Percentiles rank a stretch among this genome's conserved stretches.
Evolutionary conservation across 2,113 vertebrate species (phyloP).

Genomic region (Pseudonaja textilis): DNA sequence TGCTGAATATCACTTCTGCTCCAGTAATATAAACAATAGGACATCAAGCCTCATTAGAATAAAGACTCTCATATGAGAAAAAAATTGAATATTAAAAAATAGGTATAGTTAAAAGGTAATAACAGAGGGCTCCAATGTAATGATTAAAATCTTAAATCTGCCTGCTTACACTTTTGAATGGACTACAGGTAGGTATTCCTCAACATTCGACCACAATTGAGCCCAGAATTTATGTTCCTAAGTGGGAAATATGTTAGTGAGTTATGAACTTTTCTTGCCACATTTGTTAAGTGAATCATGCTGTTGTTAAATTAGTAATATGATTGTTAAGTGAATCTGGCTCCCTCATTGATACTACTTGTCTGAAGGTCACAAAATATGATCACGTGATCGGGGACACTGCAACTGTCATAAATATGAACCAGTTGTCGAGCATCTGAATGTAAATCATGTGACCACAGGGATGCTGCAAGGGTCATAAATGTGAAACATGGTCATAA

Average conservation of each 20-base stretch:
- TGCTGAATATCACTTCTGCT: too few relatives aligned
- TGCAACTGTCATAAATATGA: too few relatives aligned
- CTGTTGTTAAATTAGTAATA: not conserved
- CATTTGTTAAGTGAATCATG: not conserved
- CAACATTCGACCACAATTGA: not conserved
- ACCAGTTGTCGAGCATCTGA: too few relatives aligned
- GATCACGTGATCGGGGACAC: not conserved
- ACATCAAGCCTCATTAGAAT: not conserved
- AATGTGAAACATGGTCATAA: too few relatives aligned
- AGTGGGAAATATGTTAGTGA: not conserved
- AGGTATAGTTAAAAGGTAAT: not conserved
- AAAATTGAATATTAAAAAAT: not conserved
- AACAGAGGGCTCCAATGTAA: not conserved
- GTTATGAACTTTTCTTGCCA: not conserved
- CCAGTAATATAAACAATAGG: not conserved
- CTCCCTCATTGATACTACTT: not conserved
- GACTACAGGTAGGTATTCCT: not conserved
- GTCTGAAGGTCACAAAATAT: not conserved
- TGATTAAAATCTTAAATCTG: not conserved
- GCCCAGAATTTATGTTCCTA: not conserved
- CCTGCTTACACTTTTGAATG: not conserved
- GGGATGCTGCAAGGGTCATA: too few relatives aligned
- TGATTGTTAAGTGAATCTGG: not conserved
- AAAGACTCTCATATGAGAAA: not conserved
- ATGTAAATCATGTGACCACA: too few relatives aligned